Base-by-base conservation (phyloP, 2,797 vertebrate genomes). In the Sebastes itinus region DNA sequence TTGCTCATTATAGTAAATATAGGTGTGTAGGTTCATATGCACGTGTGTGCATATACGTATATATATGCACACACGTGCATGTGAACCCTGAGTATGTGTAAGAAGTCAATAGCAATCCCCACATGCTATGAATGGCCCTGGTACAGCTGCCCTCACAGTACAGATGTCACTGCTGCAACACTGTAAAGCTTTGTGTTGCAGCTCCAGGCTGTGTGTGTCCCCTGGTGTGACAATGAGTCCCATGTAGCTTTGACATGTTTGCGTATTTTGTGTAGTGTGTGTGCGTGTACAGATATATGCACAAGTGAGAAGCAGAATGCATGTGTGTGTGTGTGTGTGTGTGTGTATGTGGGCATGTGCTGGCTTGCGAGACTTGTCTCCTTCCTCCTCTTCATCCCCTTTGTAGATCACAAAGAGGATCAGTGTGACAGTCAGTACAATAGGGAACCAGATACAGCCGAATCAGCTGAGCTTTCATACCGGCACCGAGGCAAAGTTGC, bases 371-470 rank as follows among this genome's bases (percentile, higher is more conserved):
- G 27, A 73, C 66, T 52, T 63, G 58, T 67, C 84, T 78, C 67
- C 52, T 72, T 80, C 72, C 67, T 65, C 58, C 54, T 77, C 61
- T 35, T 46, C 63, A 22, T 58, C 60, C 23, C 56, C 69, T 74
- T 78, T 71, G 60, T 69, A 80, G 79, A 84, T 77, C 81, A 88
- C 78, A 87, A 75, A 89, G 81, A 82, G 62, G 54, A 83, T 90
- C 82, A 69, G 82, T 74, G 76, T 88, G 89, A 75, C 81, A 82
- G 80, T 85, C 81, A 22, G 82, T 87, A 83, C 84, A 91, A 85
- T 85, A n/a, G 72, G 71, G 79, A 52, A 81, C 16, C 74, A 83
- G 87, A 87, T 80, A 75, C 86, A 82, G 69, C 20, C 18, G 28
- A 78, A 72, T 77, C 84, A 74, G 80, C 76, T 30, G 64, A 42